A percentile compares a stretch with the other conserved stretches of the same genome.
Evolutionary conservation across 2,113 vertebrate genomes (phyloP).

Genomic region (Dipodomys spectabilis): DNA sequence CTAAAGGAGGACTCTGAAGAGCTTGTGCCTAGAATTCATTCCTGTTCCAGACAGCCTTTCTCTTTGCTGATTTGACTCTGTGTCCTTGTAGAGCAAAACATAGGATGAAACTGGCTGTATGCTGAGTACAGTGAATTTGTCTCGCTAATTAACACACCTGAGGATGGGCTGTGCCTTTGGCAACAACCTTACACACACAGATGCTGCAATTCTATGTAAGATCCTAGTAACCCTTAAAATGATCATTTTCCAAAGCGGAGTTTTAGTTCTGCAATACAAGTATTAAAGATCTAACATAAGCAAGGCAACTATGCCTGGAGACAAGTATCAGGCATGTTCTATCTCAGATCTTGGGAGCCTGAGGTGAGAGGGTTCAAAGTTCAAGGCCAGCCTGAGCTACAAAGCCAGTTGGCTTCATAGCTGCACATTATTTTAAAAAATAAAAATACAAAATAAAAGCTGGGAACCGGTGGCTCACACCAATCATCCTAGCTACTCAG

Average conservation of each 20-base stretch:
- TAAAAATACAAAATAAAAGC: too few relatives aligned
- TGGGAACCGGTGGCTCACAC: too few relatives aligned
- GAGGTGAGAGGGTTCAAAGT: background rate
- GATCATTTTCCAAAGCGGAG: constrained; percentile 24
- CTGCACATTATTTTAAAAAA: too few relatives aligned
- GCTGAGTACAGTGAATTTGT: background rate
- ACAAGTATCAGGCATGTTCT: background rate
- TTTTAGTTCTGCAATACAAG: constrained; percentile 5
- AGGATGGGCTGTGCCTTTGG: background rate
- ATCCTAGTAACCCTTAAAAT: background rate
- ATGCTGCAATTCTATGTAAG: constrained; percentile 1
- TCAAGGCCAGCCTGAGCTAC: background rate
- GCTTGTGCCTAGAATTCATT: background rate
- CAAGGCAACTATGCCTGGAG: too few relatives aligned
- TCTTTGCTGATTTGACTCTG: background rate
- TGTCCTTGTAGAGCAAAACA: background rate
- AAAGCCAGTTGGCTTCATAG: too few relatives aligned
- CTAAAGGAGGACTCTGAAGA: background rate
- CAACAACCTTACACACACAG: background rate
- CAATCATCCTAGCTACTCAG: too few relatives aligned
- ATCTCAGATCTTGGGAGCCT: background rate
- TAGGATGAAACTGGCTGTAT: background rate
- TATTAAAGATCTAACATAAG: background rate
- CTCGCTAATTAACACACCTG: background rate
- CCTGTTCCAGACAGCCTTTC: background rate